Evolutionary conservation across 2,888 invertebrate genomes (phyloP).

Genomic region (Trichogramma evanescens): DNA sequence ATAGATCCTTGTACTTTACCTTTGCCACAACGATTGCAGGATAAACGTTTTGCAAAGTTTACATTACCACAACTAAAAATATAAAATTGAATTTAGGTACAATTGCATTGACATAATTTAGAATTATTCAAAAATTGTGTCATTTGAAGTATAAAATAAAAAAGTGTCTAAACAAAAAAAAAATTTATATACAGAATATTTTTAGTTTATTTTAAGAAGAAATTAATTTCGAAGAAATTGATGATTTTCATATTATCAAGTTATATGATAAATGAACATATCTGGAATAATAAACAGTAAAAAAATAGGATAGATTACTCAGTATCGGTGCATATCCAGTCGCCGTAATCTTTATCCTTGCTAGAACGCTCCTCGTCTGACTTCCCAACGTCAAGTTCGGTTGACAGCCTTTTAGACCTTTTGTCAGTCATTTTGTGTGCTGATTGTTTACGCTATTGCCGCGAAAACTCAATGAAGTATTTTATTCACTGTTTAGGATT

Average conservation of each 20-base stretch:
- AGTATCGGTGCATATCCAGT: slow-evolving; percentile 44
- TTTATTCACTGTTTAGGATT: no score
- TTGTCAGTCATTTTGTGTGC: slow-evolving; percentile 11
- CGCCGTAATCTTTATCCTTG: slow-evolving; percentile 41
- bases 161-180: no score
- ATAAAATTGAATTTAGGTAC: slow-evolving; percentile 7
- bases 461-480: no score
- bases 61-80: slow-evolving; percentile 74
- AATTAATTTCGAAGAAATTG: no score
- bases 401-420: slow-evolving; percentile 18
- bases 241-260: neutral
- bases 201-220: no score
- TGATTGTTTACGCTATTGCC: neutral
- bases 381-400: slow-evolving; percentile 11
- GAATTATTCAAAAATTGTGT: neutral
- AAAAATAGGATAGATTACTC: slow-evolving; percentile 34
- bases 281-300: neutral
- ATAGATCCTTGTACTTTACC: slow-evolving; percentile 41
- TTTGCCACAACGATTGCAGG: slow-evolving; percentile 89
- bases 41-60: slow-evolving; percentile 83
- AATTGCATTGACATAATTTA: neutral
- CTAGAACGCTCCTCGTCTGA: slow-evolving; percentile 33
- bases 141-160: no score
- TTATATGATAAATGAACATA: neutral
- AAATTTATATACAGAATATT: no score